Evolutionary conservation across 2,113 vertebrate species (phyloP).

Genomic region (Trichechus manatus): DNA sequence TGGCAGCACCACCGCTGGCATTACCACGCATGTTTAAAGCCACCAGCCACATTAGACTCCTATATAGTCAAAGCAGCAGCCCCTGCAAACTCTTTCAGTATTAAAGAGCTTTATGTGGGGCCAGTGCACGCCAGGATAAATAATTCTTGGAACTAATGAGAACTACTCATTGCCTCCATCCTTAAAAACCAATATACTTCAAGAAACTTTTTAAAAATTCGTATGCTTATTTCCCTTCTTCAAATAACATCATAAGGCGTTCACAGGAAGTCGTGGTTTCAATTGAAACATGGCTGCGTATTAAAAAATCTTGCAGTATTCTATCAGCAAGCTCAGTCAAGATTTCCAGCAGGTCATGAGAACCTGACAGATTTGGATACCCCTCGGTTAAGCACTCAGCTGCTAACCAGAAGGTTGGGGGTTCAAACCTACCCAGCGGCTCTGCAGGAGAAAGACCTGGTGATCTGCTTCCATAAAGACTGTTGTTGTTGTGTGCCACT

Average conservation of each 20-base stretch:
- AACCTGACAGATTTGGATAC: slow-evolving; percentile 31
- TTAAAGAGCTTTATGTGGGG: slow-evolving; percentile 27
- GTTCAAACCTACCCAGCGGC: neutral
- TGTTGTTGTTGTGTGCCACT: neutral
- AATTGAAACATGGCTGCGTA: slow-evolving; percentile 49
- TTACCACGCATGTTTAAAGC: slow-evolving; percentile 32
- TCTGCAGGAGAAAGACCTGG: neutral
- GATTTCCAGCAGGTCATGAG: slow-evolving; percentile 65
- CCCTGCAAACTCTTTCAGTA: slow-evolving; percentile 38
- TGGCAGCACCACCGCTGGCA: neutral
- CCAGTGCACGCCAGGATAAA: slow-evolving; percentile 48
- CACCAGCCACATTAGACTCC: slow-evolving; percentile 15
- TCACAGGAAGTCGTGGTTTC: slow-evolving; percentile 69
- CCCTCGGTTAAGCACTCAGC: neutral
- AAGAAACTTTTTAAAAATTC: slow-evolving; percentile 72
- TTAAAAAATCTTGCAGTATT: neutral
- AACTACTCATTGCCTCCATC: slow-evolving; percentile 73
- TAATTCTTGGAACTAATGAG: slow-evolving; percentile 61
- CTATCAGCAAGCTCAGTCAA: slow-evolving; percentile 65
- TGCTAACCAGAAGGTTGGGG: neutral
- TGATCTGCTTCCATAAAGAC: neutral
- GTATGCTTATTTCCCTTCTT: slow-evolving; percentile 69
- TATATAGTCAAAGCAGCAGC: slow-evolving; percentile 6
- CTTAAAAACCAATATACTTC: slow-evolving; percentile 75
- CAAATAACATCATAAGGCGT: slow-evolving; percentile 62